phyloP scores from a whole-genome alignment of 2,888 invertebrate species.

The Neria commutata region DNA sequence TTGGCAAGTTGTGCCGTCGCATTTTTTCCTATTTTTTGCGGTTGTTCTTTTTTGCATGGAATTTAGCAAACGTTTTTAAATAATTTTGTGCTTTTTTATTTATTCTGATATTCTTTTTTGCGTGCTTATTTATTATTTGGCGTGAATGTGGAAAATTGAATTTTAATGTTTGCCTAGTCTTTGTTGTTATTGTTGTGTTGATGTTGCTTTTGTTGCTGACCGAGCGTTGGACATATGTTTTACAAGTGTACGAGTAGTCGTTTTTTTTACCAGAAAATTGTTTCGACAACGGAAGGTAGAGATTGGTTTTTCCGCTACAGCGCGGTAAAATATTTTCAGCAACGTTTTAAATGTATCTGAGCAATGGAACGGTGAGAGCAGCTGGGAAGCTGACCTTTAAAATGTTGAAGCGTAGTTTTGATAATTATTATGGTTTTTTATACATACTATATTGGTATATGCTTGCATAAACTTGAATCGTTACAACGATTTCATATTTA shows the following conservation, averaged over 20 bases:
- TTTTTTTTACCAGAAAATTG: conserved; percentile 38
- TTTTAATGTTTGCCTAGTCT: neutral
- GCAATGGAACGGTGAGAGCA: no score
- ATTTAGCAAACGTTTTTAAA: neutral
- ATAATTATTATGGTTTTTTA: no score
- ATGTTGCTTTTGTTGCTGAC: conserved; percentile 14
- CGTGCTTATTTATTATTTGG: neutral
- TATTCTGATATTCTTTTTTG: neutral
- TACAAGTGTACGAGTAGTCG: no score
- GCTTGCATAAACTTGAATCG: no score
- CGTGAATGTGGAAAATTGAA: conserved; percentile 9
- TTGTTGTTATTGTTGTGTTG: conserved; percentile 21
- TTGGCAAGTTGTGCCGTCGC: conserved; percentile 14
- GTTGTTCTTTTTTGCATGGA: no score
- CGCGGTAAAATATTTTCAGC: conserved; percentile 9
- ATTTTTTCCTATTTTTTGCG: conserved; percentile 1
- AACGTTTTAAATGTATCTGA: no score
- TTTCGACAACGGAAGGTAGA: conserved; percentile 52
- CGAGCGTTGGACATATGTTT: conserved; percentile 29
- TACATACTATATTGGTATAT: no score
- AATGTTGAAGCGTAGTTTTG: no score
- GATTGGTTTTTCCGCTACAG: conserved; percentile 58
- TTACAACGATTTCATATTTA: no score
- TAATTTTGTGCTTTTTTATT: neutral
- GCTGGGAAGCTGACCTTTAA: no score